Conservation (phyloP, 2,113 vertebrate species). For the Leucopternis melanops region DNA sequence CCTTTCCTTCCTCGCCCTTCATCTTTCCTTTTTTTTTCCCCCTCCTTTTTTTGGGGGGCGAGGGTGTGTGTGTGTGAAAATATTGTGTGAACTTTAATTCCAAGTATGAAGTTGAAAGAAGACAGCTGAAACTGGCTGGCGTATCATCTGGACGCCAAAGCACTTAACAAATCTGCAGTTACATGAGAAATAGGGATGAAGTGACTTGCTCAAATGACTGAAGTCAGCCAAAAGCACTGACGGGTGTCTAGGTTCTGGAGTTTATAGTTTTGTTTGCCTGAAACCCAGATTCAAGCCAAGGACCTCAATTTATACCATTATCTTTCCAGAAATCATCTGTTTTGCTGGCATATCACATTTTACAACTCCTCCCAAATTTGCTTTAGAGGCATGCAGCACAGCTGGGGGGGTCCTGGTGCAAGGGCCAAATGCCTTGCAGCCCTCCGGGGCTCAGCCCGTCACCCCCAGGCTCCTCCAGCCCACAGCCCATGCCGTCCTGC, state of each 20-base stretch:
- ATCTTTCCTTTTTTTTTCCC: no score
- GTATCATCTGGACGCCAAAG: background rate
- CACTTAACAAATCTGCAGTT: background rate
- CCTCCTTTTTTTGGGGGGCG: background rate
- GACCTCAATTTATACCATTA: background rate
- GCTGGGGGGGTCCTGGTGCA: background rate
- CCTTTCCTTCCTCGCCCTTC: background rate
- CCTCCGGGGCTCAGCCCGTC: fast-evolving
- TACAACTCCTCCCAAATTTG: background rate
- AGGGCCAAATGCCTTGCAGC: background rate
- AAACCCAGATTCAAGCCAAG: background rate
- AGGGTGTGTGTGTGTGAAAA: background rate
- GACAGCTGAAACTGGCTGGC: background rate
- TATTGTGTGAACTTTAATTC: conserved; percentile 3
- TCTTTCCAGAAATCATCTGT: background rate
- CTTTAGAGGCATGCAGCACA: background rate
- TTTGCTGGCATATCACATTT: background rate
- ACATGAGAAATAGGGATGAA: background rate
- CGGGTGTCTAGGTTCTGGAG: background rate
- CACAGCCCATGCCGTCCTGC: background rate
- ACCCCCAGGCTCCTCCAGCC: background rate
- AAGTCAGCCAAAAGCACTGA: background rate
- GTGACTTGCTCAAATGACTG: background rate
- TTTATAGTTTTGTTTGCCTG: background rate
- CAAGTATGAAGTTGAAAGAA: background rate